Evolutionary conservation across 2,113 vertebrate genomes (phyloP).

Genomic region (Pelodiscus sinensis): DNA sequence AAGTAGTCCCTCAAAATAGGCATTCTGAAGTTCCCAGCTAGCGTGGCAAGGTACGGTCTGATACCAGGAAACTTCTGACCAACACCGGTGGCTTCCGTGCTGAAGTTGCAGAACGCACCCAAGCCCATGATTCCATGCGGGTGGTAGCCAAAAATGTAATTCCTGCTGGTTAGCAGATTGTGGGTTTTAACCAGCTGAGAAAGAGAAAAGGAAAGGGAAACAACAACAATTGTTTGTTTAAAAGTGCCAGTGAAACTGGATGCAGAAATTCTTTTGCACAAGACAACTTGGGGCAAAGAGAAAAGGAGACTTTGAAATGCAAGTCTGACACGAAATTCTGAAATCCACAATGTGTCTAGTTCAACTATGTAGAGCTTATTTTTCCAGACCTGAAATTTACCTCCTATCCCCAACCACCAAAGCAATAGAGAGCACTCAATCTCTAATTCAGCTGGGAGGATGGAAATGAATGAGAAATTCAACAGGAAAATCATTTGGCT

Average conservation of each 20-base stretch:
- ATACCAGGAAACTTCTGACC: conserved; percentile 96
- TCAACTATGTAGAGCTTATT: neutral
- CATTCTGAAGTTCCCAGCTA: conserved; percentile 95
- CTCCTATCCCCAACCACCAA: neutral
- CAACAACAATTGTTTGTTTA: neutral
- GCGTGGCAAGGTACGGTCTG: conserved; percentile 89
- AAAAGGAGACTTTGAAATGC: neutral
- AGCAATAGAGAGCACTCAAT: neutral
- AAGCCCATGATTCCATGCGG: conserved; percentile 96
- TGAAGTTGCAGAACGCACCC: conserved; percentile 97
- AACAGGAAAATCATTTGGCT: neutral
- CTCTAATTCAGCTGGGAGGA: neutral
- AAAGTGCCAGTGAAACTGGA: neutral
- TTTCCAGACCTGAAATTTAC: neutral
- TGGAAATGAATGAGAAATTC: neutral
- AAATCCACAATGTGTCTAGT: neutral
- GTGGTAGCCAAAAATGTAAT: conserved; percentile 97
- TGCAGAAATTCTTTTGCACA: neutral
- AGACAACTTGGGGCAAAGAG: neutral
- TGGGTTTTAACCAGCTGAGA: conserved; percentile 95
- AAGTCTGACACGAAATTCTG: accelerated
- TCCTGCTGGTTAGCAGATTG: conserved; percentile 90
- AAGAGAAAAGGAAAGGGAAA: neutral
- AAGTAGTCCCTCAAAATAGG: conserved; percentile 94
- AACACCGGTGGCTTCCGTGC: conserved; percentile 94